Evolutionary conservation across 2,797 vertebrate genomes (phyloP).

Genomic region (Liasis olivaceus): DNA sequence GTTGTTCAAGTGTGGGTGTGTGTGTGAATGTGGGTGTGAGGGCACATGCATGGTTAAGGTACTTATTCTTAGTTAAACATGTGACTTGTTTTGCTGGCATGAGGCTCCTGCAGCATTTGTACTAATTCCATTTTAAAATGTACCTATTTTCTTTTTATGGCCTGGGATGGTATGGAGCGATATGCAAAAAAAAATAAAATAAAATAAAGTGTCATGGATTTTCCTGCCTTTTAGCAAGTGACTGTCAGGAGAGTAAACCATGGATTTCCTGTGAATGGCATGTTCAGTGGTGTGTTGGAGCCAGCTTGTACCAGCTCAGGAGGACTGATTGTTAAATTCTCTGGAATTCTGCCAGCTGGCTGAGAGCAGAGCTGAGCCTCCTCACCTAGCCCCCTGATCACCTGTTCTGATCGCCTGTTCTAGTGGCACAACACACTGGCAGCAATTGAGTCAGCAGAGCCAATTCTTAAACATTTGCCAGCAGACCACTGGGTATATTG

Average conservation of each 20-base stretch:
- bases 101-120: not conserved
- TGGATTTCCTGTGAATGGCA: not conserved
- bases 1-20: not conserved
- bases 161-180: not conserved
- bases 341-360: not conserved
- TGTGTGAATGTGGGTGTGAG: not conserved
- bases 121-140: not conserved
- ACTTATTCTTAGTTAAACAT: not conserved
- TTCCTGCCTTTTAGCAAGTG: not conserved
- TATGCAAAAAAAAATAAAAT: not conserved
- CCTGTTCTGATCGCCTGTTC: not conserved
- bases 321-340: not conserved
- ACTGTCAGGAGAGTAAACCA: not conserved
- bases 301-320: not conserved
- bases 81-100: not conserved
- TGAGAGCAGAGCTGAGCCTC: not conserved
- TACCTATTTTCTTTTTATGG: not conserved
- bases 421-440: not conserved
- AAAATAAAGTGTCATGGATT: not conserved
- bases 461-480: not conserved
- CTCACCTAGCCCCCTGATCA: not conserved
- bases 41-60: not conserved
- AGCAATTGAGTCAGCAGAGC: not conserved
- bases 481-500: not conserved
- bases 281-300: not conserved